Base-by-base conservation (phyloP, 2,113 vertebrate genomes). In the Silurus asotus region DNA sequence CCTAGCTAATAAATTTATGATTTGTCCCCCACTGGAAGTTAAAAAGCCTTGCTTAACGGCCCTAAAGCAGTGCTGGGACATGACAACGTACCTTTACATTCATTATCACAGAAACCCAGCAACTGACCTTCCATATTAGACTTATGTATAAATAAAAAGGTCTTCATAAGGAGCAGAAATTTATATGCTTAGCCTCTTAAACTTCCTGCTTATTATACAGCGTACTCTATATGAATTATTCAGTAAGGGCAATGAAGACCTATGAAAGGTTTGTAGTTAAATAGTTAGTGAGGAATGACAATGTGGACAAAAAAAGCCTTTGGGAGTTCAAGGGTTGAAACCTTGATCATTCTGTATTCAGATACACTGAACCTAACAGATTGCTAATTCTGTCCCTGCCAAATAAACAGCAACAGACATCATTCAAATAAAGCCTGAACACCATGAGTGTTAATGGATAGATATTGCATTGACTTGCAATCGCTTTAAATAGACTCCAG, bases 391-490 rank as follows among this genome's bases (percentile, higher is more conserved):
- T 58, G 37, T 72, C 64, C 53, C 81, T 79, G 78, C 55, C 74
- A 86, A 87, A 80, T 45, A 82, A 83, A 84, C 81, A 84, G 67
- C 84, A 77, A 59, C 58, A 76, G 67, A 86, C 78, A 48, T 53
- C 51, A 76, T 58, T 76, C 61, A 75, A 69, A 75, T 80, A 78
- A 70, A 85, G 53, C 64, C 82, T 53, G 28, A 83, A 80, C 65
- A 15, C 83, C 72, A 19, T 74, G 64, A 69, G 55, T 82, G 56
- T 67, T 86, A 85, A 87, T 79, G 88, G 81, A 81, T 84, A 86
- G 80, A 87, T 84, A 90, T 88, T 62, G 76, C 85, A 86, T 88
- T 70, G 90, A 90, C 86, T 86, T 49, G 45, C 81, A 67, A 48
- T 86, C 80, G 14, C 37, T 48, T 61, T 75, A 81, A 65, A 49